Conservation (phyloP, 2,113 vertebrate genomes). For the Carollia perspicillata region DNA sequence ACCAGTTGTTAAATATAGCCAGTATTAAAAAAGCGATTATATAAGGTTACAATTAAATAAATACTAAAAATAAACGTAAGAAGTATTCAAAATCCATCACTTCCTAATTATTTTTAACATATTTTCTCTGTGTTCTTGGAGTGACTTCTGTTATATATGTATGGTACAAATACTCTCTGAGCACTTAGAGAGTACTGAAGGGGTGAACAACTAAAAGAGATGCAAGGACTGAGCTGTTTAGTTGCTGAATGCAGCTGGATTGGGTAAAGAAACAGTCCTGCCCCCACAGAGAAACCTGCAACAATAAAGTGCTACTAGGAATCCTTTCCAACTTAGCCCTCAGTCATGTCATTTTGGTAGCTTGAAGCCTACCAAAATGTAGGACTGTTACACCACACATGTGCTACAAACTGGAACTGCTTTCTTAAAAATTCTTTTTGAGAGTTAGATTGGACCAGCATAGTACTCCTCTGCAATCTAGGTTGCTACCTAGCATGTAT, state of each 20-base stretch:
- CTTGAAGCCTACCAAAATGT: background rate
- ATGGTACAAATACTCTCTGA: background rate
- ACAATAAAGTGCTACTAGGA: background rate
- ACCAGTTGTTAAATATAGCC: background rate
- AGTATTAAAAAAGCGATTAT: conserved; percentile 5
- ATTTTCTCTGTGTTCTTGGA: background rate
- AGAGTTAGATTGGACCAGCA: background rate
- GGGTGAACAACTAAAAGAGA: background rate
- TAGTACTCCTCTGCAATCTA: background rate
- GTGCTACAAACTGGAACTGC: background rate
- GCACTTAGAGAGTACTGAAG: background rate
- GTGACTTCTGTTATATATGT: background rate
- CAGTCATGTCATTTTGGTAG: background rate
- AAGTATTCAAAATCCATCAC: background rate
- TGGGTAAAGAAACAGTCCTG: background rate
- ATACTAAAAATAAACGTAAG: conserved; percentile 1
- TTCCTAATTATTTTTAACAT: background rate
- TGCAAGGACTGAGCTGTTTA: background rate
- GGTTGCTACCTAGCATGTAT: background rate
- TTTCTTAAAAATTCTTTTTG: background rate
- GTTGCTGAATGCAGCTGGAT: background rate
- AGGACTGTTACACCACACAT: background rate
- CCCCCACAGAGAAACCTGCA: background rate
- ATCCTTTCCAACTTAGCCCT: background rate
- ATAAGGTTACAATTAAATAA: background rate